Conservation (phyloP, 1,140 invertebrate species). For the Procambarus virginalis region DNA sequence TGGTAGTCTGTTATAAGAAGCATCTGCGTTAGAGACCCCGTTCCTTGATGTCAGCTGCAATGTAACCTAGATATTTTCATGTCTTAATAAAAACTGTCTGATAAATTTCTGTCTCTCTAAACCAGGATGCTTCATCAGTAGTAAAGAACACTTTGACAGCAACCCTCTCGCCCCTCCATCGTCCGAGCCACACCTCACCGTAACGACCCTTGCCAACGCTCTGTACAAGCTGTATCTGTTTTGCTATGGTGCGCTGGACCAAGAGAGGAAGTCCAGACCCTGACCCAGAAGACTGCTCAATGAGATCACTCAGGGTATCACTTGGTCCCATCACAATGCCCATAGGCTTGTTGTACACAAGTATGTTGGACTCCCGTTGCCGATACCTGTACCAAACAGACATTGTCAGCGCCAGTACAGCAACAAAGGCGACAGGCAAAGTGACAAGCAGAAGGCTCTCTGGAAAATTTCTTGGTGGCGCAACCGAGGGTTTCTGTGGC, state of each 20-base stretch:
- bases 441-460: conserved; percentile 80
- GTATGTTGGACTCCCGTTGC: conserved; percentile 73
- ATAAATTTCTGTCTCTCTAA: conserved; percentile 96
- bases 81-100: conserved; percentile 92
- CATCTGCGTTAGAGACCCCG: conserved; percentile 83
- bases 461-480: conserved; percentile 77
- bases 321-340: conserved; percentile 72
- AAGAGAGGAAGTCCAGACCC: conserved; percentile 92
- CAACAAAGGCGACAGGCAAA: conserved; percentile 80
- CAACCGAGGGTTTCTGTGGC: conserved; percentile 78
- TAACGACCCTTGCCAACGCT: conserved; percentile 93
- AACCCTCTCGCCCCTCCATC: conserved; percentile 95
- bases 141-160: conserved; percentile 97
- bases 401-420: conserved; percentile 78
- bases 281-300: conserved; percentile 90
- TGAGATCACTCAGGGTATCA: conserved; percentile 80
- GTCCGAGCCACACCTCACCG: conserved; percentile 92
- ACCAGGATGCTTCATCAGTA: too few relatives aligned
- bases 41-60: conserved; percentile 84
- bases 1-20: conserved; percentile 94
- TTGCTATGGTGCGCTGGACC: conserved; percentile 94
- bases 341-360: conserved; percentile 73
- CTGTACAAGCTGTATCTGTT: conserved; percentile 89
- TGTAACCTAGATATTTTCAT: conserved; percentile 93
- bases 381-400: conserved; percentile 77